phyloP scores from a whole-genome alignment of 2,888 invertebrate genomes.

The Leistus spinibarbis region DNA sequence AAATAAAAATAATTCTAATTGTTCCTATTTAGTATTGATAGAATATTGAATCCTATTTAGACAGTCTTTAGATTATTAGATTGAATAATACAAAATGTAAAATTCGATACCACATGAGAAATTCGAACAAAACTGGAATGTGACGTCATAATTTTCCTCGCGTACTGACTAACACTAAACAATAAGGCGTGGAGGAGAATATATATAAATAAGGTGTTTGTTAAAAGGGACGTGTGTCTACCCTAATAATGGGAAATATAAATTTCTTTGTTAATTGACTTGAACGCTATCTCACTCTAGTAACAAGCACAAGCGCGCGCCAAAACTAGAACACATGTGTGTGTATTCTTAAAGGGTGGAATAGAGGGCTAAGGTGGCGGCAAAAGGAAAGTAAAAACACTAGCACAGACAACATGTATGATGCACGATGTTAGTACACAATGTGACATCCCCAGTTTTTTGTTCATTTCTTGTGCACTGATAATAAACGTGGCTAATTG shows the following conservation, averaged over 20 bases:
- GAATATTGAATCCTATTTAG: background rate
- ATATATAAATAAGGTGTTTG: background rate
- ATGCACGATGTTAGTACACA: slow-evolving; percentile 40
- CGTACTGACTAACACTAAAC: background rate
- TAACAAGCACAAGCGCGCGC: slow-evolving; percentile 30
- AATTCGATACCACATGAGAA: background rate
- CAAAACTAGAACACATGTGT: slow-evolving; percentile 30
- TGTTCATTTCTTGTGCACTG: slow-evolving; percentile 25
- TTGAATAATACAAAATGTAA: background rate
- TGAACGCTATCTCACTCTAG: slow-evolving; percentile 21
- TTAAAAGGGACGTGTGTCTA: background rate
- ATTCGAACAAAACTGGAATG: background rate
- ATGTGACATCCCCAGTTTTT: slow-evolving; percentile 32
- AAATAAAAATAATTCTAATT: background rate
- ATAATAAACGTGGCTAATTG: background rate
- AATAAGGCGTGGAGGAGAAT: background rate
- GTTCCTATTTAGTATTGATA: background rate
- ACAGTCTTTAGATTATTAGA: background rate
- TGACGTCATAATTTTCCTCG: background rate
- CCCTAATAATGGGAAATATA: background rate
- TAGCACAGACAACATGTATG: slow-evolving; percentile 37
- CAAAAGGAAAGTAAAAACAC: slow-evolving; percentile 14
- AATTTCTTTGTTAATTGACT: background rate
- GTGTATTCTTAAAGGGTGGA: background rate
- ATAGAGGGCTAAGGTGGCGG: background rate